Conservation (phyloP, 1,140 invertebrate genomes). For the Palaemon carinicauda region DNA sequence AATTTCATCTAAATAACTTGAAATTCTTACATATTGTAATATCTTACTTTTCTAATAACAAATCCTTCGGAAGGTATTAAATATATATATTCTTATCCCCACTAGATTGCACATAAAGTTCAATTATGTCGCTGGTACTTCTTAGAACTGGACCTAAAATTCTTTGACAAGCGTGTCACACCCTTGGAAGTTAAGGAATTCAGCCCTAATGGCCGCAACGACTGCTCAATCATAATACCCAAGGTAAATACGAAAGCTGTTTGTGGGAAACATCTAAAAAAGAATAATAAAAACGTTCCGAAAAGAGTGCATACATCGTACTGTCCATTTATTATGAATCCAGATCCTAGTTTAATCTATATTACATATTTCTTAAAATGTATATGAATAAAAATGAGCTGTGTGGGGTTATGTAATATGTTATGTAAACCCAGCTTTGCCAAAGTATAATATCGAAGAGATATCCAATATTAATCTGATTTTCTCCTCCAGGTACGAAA, state of each 20-base stretch:
- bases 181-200: slow-evolving; percentile 32
- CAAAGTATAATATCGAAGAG: background rate
- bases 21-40: background rate
- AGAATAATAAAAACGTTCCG: too few relatives aligned
- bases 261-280: too few relatives aligned
- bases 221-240: slow-evolving; percentile 40
- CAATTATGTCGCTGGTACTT: slow-evolving; percentile 48
- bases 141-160: slow-evolving; percentile 23
- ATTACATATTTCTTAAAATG: too few relatives aligned
- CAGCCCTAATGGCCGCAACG: background rate
- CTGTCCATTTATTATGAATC: too few relatives aligned
- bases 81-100: background rate
- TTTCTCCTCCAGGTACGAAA: slow-evolving; percentile 30
- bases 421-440: too few relatives aligned
- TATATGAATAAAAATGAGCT: too few relatives aligned
- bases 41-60: background rate
- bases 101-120: background rate
- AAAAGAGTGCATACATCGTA: too few relatives aligned
- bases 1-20: background rate
- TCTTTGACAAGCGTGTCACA: slow-evolving; percentile 25
- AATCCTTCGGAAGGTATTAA: too few relatives aligned
- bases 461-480: background rate
- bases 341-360: too few relatives aligned
- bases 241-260: too few relatives aligned
- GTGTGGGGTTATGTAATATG: too few relatives aligned